Evolutionary conservation across 2,797 vertebrate genomes (phyloP), one percentile per base, ranked within the genome.

Genomic region (Ptychobarbus kaznakovi): DNA sequence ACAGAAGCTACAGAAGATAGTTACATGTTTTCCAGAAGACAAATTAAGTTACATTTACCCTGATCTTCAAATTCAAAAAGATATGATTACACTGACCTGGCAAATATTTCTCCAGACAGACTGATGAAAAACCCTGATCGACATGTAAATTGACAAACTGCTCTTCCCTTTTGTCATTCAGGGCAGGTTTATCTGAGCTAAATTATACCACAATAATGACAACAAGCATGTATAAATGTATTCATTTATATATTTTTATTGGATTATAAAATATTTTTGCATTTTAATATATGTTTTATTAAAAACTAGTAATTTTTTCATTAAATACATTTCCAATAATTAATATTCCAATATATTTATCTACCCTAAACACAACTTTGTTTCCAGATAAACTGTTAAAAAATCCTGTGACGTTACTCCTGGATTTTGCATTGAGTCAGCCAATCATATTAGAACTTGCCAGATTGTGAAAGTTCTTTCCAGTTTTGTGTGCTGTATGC

Each of bases 401-500:
- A 49, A 53, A 8, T 3, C 32, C 32, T 40, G 32, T n/a, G 25
- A 38, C 16, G 56, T 76, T 35, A 38, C 32, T 56, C 20, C 15
- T 22, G 32, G 51, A 25, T 58, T 12, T 40, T 76, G 18, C 13
- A 42, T 25, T 4, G 11, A 49, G n/a, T 49, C 20, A 58, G 22
- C 53, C 75, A 42, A n/a, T 77, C 35, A 77, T 10, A 25, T 61
- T 42, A 61, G 22, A 58, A 7, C 20, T 77, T 77, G 22, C 51
- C 53, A 61, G 51, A 77, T 25, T 77, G 53, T 25, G 51, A 77
- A 77, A 61, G 75, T 77, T 40, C 53, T 61, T 77, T 77, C 22
- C 35, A 40, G 35, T 77, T 58, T 42, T 40, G 20, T 77, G 74
- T 40, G 74, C 53, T 58, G 51, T 40, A 38, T 42, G 53, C 75